A percentile compares a stretch with the other conserved stretches of the same genome.
Conservation (phyloP, 30 jellyfish, hydroid and myxozoan genomes). For the Phacellophora camtschatica region DNA sequence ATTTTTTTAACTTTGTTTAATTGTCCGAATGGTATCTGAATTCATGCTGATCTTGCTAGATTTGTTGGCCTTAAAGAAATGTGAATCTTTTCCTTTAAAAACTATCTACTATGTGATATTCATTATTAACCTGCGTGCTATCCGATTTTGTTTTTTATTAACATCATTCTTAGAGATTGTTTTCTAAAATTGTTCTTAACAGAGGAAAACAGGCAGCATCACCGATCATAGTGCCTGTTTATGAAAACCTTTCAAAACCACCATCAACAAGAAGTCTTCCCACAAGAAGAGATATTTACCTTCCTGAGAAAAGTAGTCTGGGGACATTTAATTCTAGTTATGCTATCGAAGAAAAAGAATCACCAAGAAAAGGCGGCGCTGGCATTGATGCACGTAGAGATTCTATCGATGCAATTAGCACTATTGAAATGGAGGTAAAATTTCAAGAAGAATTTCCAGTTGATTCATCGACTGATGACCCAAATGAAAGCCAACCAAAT, state of each 20-base stretch:
- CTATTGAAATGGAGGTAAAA: conserved; percentile 21
- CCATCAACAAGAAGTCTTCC: conserved; percentile 88
- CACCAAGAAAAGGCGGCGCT: conserved; percentile 16
- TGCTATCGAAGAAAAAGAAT: conserved; percentile 20
- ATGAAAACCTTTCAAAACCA: conserved; percentile 71
- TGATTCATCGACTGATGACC: conserved; percentile 42
- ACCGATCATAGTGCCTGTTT: conserved; percentile 71
- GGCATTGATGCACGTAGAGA: not conserved
- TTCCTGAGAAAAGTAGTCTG: conserved; percentile 69
- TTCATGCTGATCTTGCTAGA: no score
- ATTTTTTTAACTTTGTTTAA: not conserved
- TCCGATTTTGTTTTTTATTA: no score
- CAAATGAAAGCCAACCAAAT: not conserved
- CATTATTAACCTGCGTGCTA: no score
- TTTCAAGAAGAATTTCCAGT: conserved; percentile 13
- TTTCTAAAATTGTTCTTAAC: no score
- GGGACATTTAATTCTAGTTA: conserved; percentile 68
- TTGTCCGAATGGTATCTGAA: not conserved
- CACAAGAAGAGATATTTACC: conserved; percentile 78
- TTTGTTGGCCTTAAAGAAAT: no score
- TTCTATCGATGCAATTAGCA: not conserved
- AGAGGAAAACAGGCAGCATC: conserved; percentile 42
- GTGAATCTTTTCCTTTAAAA: no score
- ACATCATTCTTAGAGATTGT: no score
- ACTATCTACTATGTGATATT: no score